Conservation (phyloP, 2,888 invertebrate species). For the Callyntrura sp. region DNA sequence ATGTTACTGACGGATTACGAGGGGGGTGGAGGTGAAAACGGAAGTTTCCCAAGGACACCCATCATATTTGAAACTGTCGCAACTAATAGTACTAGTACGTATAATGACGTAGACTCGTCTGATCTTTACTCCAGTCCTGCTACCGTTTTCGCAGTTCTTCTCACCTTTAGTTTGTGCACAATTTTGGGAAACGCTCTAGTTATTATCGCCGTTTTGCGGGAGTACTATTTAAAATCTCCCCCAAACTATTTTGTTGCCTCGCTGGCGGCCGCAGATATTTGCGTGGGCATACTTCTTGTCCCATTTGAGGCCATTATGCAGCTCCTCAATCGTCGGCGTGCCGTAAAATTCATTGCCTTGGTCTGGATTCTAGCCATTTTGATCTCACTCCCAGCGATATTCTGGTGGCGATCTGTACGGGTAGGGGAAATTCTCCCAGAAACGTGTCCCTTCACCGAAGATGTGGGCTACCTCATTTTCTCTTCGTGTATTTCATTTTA, state of each 20-base stretch:
- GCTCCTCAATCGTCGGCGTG: slow-evolving; percentile 93
- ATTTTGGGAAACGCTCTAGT: slow-evolving; percentile 98
- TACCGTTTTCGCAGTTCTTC: slow-evolving; percentile 54
- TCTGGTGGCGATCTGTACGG: slow-evolving; percentile 96
- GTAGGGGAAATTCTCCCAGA: slow-evolving; percentile 91
- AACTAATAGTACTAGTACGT: background rate
- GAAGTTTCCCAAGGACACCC: background rate
- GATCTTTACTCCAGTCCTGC: slow-evolving; percentile 32
- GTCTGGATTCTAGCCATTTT: slow-evolving; percentile 98
- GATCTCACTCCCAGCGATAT: slow-evolving; percentile 99
- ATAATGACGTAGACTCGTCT: background rate
- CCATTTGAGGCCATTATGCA: slow-evolving; percentile 97
- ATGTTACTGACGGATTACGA: background rate
- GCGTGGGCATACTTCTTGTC: slow-evolving; percentile 98
- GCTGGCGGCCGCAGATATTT: slow-evolving; percentile 97
- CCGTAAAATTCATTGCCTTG: no score
- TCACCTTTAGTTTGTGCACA: slow-evolving; percentile 55
- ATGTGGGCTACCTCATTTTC: slow-evolving; percentile 97
- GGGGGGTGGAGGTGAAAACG: background rate
- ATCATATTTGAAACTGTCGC: background rate
- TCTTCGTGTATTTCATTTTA: slow-evolving; percentile 99
- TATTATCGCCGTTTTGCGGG: slow-evolving; percentile 95
- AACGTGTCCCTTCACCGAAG: slow-evolving; percentile 98
- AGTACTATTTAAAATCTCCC: slow-evolving; percentile 97
- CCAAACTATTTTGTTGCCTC: slow-evolving; percentile 99